A percentile compares a stretch with the other conserved stretches of the same genome.
Conservation (phyloP, 2,888 invertebrate genomes). For the Opisthograptis luteolata region DNA sequence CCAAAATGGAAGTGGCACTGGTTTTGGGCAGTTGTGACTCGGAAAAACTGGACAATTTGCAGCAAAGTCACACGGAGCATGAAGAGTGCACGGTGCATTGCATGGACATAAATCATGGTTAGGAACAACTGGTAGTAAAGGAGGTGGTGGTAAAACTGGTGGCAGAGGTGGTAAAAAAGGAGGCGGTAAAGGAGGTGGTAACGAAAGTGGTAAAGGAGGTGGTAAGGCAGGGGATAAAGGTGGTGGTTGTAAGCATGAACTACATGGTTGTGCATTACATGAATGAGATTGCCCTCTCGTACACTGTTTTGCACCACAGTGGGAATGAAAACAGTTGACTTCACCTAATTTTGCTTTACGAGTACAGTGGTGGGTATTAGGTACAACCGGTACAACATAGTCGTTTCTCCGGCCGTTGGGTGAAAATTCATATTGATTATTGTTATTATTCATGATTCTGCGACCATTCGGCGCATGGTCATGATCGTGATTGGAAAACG, state of each 20-base stretch:
- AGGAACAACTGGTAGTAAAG: not conserved
- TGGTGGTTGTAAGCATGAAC: slow-evolving; percentile 11
- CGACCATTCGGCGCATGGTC: slow-evolving; percentile 5
- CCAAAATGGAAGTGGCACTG: slow-evolving; percentile 18
- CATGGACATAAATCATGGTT: slow-evolving; percentile 46
- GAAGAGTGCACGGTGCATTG: slow-evolving; percentile 29
- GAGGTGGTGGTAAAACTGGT: slow-evolving; percentile 6
- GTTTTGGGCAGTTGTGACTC: slow-evolving; percentile 29
- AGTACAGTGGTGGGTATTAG: slow-evolving; percentile 4
- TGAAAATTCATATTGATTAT: slow-evolving; percentile 1
- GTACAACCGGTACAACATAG: too few species aligned
- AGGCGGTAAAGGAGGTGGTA: slow-evolving; percentile 5
- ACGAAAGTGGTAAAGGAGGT: not conserved
- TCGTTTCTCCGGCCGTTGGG: slow-evolving; percentile 4
- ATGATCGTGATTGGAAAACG: slow-evolving; percentile 6
- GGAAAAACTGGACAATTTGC: slow-evolving; percentile 37
- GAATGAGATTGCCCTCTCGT: slow-evolving; percentile 20
- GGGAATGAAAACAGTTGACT: slow-evolving; percentile 3
- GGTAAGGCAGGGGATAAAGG: not conserved
- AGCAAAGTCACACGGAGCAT: slow-evolving; percentile 37
- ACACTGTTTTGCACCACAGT: slow-evolving; percentile 14
- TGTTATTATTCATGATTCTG: not conserved
- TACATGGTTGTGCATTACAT: slow-evolving; percentile 10
- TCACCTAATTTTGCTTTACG: slow-evolving; percentile 18
- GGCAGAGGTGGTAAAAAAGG: not conserved